Base-by-base conservation (phyloP, 2,888 invertebrate species). In the Pseudococcus viburni region DNA sequence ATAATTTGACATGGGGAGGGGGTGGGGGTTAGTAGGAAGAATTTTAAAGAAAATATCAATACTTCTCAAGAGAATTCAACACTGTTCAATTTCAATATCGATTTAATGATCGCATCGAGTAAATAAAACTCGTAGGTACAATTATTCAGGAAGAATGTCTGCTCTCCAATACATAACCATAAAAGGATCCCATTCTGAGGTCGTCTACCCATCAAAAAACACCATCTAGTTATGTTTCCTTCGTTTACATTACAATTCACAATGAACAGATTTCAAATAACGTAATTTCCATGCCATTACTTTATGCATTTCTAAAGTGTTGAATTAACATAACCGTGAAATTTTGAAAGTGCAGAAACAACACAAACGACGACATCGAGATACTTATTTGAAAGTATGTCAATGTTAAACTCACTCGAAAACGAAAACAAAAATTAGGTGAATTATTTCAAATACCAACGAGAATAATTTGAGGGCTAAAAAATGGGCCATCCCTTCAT, bases 191-290 rank as follows among this genome's bases (percentile, higher is more conserved):
- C 46, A 22, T 73, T 33, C 9, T 39, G 80, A 83, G 80, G 80
- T 83, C 42, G 19, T 42, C 80, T 22, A 83, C 42, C 80, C 46
- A 83, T 46, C 80, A 83, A 83, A 83, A 83, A 39, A 77, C 77
- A 77, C 39, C 77, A 39, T 77, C 33, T 22, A 46, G 11, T 33
- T 19, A 19, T 83, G 9, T 64, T 64, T 64, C 64, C 64, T 64
- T 64, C 64, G 15, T 64, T 64, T 64, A 64, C 64, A 64, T 9
- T 64, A 22, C 48, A 51, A 15, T 51, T 12, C 48, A 51, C 15
- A 9, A 64, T n/a, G 7, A 64, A 33, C 26, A 33, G 26, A 33
- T 3, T 33, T 64, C 64, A 83, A 83, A 83, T 11, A 42, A 46
- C 15, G 46, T 46, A 39, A 83, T 83, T 42, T 42, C 42, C 42